A percentile compares a stretch with the other conserved stretches of the same genome.
Conservation (phyloP, 2,888 invertebrate genomes). For the Euzophera pinguis region DNA sequence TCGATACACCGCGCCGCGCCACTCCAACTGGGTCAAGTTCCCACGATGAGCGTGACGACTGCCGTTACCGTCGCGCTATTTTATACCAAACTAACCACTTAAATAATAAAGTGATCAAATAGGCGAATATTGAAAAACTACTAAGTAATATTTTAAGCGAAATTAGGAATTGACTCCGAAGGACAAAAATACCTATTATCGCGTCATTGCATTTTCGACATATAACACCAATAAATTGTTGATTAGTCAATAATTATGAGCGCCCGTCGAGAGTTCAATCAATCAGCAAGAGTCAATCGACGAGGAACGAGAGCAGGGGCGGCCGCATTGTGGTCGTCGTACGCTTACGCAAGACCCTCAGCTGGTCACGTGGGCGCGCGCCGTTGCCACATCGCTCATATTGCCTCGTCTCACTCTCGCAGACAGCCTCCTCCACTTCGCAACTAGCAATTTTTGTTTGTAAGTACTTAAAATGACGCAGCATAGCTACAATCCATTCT, state of each 20-base stretch:
- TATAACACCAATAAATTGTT: neutral
- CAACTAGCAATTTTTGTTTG: slow-evolving; percentile 70
- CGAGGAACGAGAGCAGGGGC: slow-evolving; percentile 37
- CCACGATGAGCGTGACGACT: slow-evolving; percentile 60
- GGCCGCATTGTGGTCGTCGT: slow-evolving; percentile 57
- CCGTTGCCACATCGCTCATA: slow-evolving; percentile 63
- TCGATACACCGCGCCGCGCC: slow-evolving; percentile 63
- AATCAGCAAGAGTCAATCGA: slow-evolving; percentile 41
- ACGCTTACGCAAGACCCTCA: slow-evolving; percentile 76
- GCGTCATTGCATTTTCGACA: neutral
- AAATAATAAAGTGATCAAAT: neutral
- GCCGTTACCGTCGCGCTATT: slow-evolving; percentile 32
- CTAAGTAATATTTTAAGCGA: neutral
- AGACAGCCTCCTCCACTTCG: slow-evolving; percentile 54
- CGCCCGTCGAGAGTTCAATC: slow-evolving; percentile 32
- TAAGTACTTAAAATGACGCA: slow-evolving; percentile 69
- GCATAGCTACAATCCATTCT: slow-evolving; percentile 66
- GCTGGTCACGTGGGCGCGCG: slow-evolving; percentile 70
- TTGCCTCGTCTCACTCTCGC: slow-evolving; percentile 56
- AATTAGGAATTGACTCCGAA: neutral
- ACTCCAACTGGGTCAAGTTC: slow-evolving; percentile 75
- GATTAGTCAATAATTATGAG: slow-evolving; percentile 22
- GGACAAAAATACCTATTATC: neutral
- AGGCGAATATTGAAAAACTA: neutral
- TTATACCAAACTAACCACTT: neutral